phyloP scores from a whole-genome alignment of 2,113 vertebrate species.

The Columbina picui region DNA sequence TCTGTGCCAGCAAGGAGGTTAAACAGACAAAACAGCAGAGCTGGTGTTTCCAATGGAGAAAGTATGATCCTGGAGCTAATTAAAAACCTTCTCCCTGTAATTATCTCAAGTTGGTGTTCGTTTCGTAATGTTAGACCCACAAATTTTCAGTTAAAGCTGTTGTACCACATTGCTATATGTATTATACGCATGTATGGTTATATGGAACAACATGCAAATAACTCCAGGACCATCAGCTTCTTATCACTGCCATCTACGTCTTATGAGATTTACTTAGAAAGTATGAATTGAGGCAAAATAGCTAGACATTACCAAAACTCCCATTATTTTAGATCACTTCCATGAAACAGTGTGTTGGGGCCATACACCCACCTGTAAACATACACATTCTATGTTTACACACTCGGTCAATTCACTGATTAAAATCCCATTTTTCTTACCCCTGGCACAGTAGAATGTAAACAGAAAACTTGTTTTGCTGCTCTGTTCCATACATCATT shows the following conservation, averaged over 20 bases:
- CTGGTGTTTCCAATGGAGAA: background rate
- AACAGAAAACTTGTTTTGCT: background rate
- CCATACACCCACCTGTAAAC: background rate
- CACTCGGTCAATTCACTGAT: background rate
- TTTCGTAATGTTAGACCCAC: background rate
- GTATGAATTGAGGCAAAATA: background rate
- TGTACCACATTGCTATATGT: background rate
- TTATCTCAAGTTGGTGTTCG: background rate
- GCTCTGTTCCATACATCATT: background rate
- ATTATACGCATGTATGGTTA: background rate
- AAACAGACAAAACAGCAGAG: background rate
- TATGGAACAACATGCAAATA: background rate
- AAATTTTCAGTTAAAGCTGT: background rate
- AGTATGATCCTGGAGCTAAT: background rate
- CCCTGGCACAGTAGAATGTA: fast-evolving
- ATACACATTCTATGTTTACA: fast-evolving
- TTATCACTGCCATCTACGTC: background rate
- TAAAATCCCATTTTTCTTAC: background rate
- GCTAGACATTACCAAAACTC: background rate
- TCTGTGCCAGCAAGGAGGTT: background rate
- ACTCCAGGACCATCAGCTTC: background rate
- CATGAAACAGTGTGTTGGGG: background rate
- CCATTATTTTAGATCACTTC: background rate
- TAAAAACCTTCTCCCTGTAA: background rate
- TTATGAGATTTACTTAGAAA: background rate